Conservation (phyloP, 1,140 invertebrate species). For the Octopus sinensis region DNA sequence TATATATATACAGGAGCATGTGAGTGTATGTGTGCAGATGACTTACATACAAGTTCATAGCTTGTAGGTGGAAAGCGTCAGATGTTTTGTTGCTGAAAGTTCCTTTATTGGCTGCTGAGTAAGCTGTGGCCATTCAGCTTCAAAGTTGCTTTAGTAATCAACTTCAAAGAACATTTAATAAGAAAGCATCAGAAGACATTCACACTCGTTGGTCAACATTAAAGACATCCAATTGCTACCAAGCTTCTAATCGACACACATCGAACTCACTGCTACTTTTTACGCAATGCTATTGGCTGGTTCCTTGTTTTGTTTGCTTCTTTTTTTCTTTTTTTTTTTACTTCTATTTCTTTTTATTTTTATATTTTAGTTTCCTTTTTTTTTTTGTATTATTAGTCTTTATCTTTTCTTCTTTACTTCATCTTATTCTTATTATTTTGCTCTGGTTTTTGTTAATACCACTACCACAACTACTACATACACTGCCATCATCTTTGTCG, state of each 20-base stretch:
- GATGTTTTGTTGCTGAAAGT: background rate
- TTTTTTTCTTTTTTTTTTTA: background rate
- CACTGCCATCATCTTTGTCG: too few species aligned
- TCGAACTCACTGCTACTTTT: constrained; percentile 6
- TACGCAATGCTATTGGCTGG: background rate
- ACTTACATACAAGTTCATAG: too few species aligned
- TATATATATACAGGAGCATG: too few species aligned
- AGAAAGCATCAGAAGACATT: constrained; percentile 1
- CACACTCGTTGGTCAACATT: constrained; percentile 5
- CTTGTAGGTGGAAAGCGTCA: background rate
- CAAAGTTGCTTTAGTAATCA: constrained; percentile 1
- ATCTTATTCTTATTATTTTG: background rate
- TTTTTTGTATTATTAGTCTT: background rate
- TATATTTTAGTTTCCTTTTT: background rate
- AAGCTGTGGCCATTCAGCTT: background rate
- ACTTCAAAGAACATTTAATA: constrained; percentile 10
- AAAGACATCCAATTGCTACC: background rate
- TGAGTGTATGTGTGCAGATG: too few species aligned
- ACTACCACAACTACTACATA: too few species aligned
- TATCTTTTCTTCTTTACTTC: background rate
- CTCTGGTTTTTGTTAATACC: too few species aligned
- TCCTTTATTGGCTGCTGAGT: background rate
- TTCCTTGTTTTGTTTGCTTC: background rate
- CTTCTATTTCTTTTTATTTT: background rate
- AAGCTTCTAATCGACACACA: background rate